Evolutionary conservation across 2,888 invertebrate genomes (phyloP), one percentile per base, ranked within the genome.

Genomic region (Nineta flava): DNA sequence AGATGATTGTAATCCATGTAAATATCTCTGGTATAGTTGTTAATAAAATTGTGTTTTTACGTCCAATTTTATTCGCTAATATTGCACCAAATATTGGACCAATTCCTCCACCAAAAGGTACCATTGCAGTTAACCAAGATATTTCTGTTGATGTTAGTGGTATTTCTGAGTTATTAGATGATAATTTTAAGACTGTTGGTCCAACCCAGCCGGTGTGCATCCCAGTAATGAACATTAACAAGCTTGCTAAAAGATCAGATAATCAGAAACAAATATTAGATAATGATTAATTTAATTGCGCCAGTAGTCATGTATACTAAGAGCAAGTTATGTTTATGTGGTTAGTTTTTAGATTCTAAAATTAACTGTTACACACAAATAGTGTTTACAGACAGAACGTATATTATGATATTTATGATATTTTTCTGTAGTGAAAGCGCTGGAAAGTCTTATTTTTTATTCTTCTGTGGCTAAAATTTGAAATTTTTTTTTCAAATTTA

Each of bases 31-130:
- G 76, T 9, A 76, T 55, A 1, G 75, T 75, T 13, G 75, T 69
- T 34, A 74, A 59, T 17, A 77, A 67, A 4, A 78, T 62, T 34
- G 75, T 73, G 2, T 67, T 69, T 59, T 77, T 79, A 9, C 79
- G 69, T 19, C 79, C 79, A 53, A 74, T 69, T 54, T 68, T 66
- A 60, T 79, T 77, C 52, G 77, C 76, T 53, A 74, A 63, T 60
- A 77, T 71, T n/a, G 76, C 78, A 17, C 77, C 71, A 16, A 76
- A 67, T n/a, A 76, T 62, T 16, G 74, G 74, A 46, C 76, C 76
- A 44, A 76, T 63, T 12, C 75, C 72, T 1, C 75, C 75, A 56
- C 76, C 77, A 48, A 77, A 64, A 54, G 77, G 72, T 67, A 74
- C 74, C 57, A 77, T 69, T 44, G 76, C 76, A 3, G 72, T 73